phyloP scores from a whole-genome alignment of 2,797 vertebrate genomes.

The Peromyscus nudipes region DNA sequence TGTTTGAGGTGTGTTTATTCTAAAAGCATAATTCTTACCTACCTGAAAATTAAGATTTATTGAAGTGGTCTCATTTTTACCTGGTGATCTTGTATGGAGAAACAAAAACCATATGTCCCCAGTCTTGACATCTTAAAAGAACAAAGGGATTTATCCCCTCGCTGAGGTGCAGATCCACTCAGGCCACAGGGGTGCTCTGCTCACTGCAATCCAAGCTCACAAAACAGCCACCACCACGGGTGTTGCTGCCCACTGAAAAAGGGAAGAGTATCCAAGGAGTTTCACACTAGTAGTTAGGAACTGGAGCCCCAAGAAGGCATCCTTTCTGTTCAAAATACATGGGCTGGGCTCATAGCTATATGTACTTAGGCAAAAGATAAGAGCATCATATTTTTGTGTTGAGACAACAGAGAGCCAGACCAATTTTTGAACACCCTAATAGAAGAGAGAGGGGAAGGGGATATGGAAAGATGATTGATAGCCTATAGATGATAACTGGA shows the following conservation, averaged over 20 bases:
- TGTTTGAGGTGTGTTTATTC: background rate
- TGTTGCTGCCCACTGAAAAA: rapidly evolving
- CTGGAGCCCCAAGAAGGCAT: background rate
- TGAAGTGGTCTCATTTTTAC: background rate
- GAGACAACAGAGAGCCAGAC: background rate
- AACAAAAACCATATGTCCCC: rapidly evolving
- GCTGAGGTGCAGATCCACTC: rapidly evolving
- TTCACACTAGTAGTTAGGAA: rapidly evolving
- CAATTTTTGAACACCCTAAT: background rate
- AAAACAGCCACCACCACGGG: rapidly evolving
- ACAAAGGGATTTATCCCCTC: background rate
- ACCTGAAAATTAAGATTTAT: background rate
- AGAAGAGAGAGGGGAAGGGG: background rate
- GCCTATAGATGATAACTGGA: background rate
- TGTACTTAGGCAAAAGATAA: background rate
- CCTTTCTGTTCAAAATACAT: background rate
- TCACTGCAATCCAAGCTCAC: rapidly evolving
- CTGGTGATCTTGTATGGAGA: background rate
- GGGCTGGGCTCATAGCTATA: background rate
- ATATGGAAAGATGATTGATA: background rate
- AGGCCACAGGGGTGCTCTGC: background rate
- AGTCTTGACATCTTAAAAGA: background rate
- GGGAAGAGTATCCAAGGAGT: background rate
- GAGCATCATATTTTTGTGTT: background rate
- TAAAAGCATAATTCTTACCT: background rate